phyloP scores from a whole-genome alignment of 2,113 vertebrate species.

The Indicator maculatus region DNA sequence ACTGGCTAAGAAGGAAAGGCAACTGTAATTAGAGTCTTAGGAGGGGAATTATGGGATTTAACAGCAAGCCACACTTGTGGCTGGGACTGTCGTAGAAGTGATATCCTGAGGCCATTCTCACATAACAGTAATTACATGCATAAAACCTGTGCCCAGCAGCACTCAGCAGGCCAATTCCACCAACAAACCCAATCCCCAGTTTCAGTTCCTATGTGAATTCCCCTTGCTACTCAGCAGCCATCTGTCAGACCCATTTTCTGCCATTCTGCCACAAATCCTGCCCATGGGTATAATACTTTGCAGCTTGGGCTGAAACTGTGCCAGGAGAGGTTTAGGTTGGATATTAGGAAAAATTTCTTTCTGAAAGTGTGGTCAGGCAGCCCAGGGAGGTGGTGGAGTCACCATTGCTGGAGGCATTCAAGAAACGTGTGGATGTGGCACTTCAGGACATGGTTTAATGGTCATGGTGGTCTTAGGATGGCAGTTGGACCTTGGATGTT shows the following conservation, averaged over 20 bases:
- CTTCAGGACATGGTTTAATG: too few relatives aligned
- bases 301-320: too few relatives aligned
- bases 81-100: background rate
- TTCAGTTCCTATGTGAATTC: background rate
- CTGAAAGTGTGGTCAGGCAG: too few relatives aligned
- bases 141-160: background rate
- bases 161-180: background rate
- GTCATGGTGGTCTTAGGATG: too few relatives aligned
- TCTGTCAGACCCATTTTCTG: background rate
- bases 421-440: too few relatives aligned
- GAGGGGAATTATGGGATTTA: background rate
- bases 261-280: background rate
- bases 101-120: background rate
- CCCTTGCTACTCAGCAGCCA: background rate
- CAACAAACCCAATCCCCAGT: rapidly evolving
- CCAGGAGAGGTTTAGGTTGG: too few relatives aligned
- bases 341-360: too few relatives aligned
- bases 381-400: too few relatives aligned
- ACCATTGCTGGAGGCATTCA: too few relatives aligned
- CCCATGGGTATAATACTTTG: background rate
- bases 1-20: background rate
- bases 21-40: background rate
- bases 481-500: too few relatives aligned
- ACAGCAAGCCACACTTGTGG: background rate
- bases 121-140: background rate